Conservation (phyloP, 2,113 vertebrate genomes). For the Ranitomeya variabilis region DNA sequence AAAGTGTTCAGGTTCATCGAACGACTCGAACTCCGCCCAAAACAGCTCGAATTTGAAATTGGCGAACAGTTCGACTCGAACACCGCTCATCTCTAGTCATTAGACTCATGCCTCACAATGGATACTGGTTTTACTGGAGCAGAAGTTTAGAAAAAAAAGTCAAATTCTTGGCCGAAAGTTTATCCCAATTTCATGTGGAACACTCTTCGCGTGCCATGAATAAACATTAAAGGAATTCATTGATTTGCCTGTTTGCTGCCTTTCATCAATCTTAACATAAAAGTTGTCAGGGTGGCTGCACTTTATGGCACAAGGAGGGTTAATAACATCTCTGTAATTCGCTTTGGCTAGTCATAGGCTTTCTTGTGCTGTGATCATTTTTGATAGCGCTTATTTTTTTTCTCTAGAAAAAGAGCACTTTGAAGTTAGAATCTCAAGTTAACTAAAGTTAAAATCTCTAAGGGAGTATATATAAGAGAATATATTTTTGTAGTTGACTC, state of each 20-base stretch:
- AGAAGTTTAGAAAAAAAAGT: neutral
- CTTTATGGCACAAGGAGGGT: slow-evolving; percentile 10
- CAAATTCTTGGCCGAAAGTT: neutral
- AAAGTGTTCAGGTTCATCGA: no score
- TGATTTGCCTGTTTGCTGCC: slow-evolving; percentile 13
- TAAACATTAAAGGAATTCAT: neutral
- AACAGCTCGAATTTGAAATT: no score
- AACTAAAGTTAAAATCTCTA: slow-evolving; percentile 47
- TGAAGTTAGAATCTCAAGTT: slow-evolving; percentile 36
- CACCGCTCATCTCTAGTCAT: no score
- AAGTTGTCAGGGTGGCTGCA: neutral
- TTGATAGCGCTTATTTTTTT: slow-evolving; percentile 41
- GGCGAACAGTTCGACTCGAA: no score
- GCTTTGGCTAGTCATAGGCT: neutral
- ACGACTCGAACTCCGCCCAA: no score
- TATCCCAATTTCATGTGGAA: slow-evolving; percentile 1
- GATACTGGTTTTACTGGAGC: neutral
- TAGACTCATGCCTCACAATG: neutral
- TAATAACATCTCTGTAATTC: slow-evolving; percentile 27
- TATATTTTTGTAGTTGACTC: slow-evolving; percentile 35
- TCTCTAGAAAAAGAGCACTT: slow-evolving; percentile 30
- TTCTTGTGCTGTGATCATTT: slow-evolving; percentile 27
- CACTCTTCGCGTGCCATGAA: neutral
- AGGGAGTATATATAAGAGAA: slow-evolving; percentile 50
- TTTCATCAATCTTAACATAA: neutral